Evolutionary conservation across 1,140 invertebrate species (phyloP).

Genomic region (Metaphire vulgaris): DNA sequence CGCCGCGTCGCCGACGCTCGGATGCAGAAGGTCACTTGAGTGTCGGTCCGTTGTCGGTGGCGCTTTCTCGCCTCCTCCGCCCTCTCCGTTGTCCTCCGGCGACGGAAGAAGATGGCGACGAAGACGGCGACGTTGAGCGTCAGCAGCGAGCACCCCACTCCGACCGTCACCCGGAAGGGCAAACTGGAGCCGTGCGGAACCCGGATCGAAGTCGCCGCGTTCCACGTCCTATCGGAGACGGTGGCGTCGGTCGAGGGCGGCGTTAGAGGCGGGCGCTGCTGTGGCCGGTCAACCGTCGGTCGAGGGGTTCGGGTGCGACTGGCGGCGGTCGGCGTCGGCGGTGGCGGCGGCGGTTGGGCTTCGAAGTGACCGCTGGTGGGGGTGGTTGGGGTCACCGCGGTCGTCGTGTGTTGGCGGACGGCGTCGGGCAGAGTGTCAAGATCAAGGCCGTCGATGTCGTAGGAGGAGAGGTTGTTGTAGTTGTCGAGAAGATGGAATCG

Average conservation of each 20-base stretch:
- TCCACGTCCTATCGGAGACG: no score
- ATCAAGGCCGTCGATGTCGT: constrained; percentile 38
- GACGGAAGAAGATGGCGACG: constrained; percentile 84
- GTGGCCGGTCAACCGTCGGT: background rate
- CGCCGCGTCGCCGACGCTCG: no score
- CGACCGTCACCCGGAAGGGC: constrained; percentile 80
- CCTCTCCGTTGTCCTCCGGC: background rate
- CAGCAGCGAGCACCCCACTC: constrained; percentile 80
- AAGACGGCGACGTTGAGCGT: constrained; percentile 87
- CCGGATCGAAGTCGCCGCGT: no score
- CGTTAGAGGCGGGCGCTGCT: no score
- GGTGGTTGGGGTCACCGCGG: background rate
- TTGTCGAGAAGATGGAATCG: constrained; percentile 78
- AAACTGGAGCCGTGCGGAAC: background rate
- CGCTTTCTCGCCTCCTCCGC: no score
- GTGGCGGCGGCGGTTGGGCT: no score
- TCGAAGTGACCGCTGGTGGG: no score
- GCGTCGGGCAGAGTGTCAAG: constrained; percentile 27
- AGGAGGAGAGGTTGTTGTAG: constrained; percentile 41
- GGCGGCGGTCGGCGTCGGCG: no score
- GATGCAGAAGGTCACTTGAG: background rate
- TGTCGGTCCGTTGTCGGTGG: background rate
- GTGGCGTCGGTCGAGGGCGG: no score
- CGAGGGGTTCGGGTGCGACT: background rate
- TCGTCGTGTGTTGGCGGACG: background rate